phyloP scores from a whole-genome alignment of 1,140 invertebrate genomes.

The Anagrus nilaparvatae region DNA sequence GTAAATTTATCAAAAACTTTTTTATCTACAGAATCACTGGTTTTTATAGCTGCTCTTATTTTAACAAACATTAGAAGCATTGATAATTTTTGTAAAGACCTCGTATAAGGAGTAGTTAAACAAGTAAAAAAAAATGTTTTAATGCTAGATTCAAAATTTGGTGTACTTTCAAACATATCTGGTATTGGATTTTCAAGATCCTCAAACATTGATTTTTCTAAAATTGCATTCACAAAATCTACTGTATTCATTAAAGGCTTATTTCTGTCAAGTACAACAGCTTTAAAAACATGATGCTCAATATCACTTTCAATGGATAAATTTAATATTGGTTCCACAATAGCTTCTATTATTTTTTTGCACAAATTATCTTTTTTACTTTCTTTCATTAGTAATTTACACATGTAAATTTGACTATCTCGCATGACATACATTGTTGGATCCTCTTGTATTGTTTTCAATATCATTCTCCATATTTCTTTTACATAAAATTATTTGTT shows the following conservation, averaged over 20 bases:
- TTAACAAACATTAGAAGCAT: slow-evolving; percentile 29
- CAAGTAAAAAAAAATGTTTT: slow-evolving; percentile 35
- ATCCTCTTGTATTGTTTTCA: slow-evolving; percentile 46
- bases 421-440: slow-evolving; percentile 54
- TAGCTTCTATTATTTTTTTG: slow-evolving; percentile 39
- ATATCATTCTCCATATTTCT: slow-evolving; percentile 43
- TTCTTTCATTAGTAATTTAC: slow-evolving; percentile 41
- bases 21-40: slow-evolving; percentile 18
- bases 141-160: slow-evolving; percentile 29
- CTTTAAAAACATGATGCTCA: slow-evolving; percentile 27
- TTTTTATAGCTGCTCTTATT: slow-evolving; percentile 27
- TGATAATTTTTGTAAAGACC: slow-evolving; percentile 31
- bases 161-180: slow-evolving; percentile 26
- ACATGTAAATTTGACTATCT: slow-evolving; percentile 47
- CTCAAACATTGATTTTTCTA: slow-evolving; percentile 34
- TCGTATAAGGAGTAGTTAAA: slow-evolving; percentile 34
- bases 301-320: slow-evolving; percentile 26
- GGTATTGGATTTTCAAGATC: slow-evolving; percentile 32
- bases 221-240: slow-evolving; percentile 37
- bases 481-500: slow-evolving; percentile 6
- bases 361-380: slow-evolving; percentile 39
- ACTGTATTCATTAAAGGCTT: slow-evolving; percentile 43
- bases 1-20: slow-evolving; percentile 25
- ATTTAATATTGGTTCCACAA: slow-evolving; percentile 41
- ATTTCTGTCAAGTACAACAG: slow-evolving; percentile 42